Evolutionary conservation across 2,113 vertebrate genomes (phyloP).

Genomic region (Phylloscopus whistleri): DNA sequence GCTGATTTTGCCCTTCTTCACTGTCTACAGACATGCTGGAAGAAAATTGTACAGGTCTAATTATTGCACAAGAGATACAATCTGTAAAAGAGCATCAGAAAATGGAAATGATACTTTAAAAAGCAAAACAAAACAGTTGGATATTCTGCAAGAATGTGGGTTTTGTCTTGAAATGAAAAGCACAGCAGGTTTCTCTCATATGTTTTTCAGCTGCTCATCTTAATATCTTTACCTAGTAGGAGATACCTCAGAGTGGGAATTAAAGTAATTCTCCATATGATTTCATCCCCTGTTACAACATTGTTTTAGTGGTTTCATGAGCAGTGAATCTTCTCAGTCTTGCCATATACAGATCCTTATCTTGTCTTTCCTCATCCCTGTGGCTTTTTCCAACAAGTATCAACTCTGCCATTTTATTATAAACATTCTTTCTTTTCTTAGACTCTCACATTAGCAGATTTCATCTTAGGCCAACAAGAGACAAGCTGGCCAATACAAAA

Average conservation of each 20-base stretch:
- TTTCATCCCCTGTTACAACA: slow-evolving; percentile 36
- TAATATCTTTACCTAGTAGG: neutral
- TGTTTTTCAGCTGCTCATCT: neutral
- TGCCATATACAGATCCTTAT: neutral
- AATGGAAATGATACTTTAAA: neutral
- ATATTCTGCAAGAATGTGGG: neutral
- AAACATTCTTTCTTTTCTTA: neutral
- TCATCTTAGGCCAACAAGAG: neutral
- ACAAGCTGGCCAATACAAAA: neutral
- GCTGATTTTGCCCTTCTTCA: neutral
- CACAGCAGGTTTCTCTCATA: neutral
- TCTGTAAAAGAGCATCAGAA: neutral
- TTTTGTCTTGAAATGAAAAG: slow-evolving; percentile 29
- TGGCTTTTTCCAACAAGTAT: slow-evolving; percentile 22
- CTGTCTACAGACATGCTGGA: neutral
- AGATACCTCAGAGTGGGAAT: slow-evolving; percentile 22
- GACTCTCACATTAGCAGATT: neutral
- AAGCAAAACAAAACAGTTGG: neutral
- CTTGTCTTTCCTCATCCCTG: neutral
- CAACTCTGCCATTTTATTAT: neutral
- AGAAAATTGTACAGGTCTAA: neutral
- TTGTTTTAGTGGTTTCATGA: neutral
- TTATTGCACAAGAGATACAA: neutral
- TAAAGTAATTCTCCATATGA: slow-evolving; percentile 37
- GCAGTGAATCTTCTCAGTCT: neutral